Base-by-base conservation (phyloP, 1,140 invertebrate species). In the Tenebrio molitor region DNA sequence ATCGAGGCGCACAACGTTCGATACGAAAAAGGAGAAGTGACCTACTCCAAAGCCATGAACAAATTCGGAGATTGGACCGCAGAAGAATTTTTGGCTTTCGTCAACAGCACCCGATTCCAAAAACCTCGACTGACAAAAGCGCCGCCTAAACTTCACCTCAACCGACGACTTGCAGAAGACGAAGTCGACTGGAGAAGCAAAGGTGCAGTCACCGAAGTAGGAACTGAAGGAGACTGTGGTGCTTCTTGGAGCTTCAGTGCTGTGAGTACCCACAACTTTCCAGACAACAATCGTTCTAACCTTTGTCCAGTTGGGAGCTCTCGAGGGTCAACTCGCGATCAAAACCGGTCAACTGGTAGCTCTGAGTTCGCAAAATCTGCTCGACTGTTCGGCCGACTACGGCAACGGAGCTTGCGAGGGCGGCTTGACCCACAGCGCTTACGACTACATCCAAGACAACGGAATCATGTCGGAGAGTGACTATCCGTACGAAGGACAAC, bases 211-310 rank as follows among this genome's bases (percentile, higher is more conserved):
- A 97, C 95, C 12, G 87, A 86, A 1, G 88, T 98, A 19, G 97
- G 97, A 84, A 91, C 97, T 86, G 95, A 98, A 87, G 93, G 91
- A 41, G 87, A 91, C 79, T 97, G 96, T 84, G 96, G 95, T 71
- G 94, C 93, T 7, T 97, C 95, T 85, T 97, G 95, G 95, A 89
- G 95, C 44, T 97, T 97, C 86, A 93, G 92, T 64, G 82, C 90
- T 6, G 90, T 92, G 80, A 87, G 86, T 85, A 70, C 41, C 19
- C 63, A 8, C 8, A 29, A 29, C 25, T 29, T n/a, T n/a, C n/a
- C n/a, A 8, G 8, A 29, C 3, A 8, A 29, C 25, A 29, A 4
- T 34, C 72, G 42, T 1, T 25, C 23, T 78, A 19, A 29, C 25
- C 25, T 29, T 29, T 29, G 3, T 29, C 25, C 25, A 29, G 8